Evolutionary conservation across 2,113 vertebrate species (phyloP).

Genomic region (Ascaphus truei): DNA sequence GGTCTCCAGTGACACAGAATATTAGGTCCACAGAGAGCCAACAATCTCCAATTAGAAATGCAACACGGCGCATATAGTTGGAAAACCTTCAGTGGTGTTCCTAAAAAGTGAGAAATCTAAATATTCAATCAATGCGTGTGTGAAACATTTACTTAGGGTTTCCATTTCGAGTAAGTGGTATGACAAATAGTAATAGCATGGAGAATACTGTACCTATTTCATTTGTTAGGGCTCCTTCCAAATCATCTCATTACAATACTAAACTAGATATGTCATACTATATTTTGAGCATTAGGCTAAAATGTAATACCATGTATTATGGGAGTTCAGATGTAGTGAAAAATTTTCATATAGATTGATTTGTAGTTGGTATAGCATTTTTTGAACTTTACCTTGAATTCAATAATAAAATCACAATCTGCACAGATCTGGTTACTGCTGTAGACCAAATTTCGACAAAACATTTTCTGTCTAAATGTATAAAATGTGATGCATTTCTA

Average conservation of each 20-base stretch:
- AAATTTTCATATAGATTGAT: conserved; percentile 39
- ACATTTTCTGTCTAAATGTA: no score
- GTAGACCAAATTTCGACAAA: neutral
- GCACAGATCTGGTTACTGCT: neutral
- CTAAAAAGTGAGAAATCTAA: conserved; percentile 12
- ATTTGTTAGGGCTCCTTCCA: conserved; percentile 25
- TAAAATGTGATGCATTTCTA: no score
- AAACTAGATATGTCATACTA: conserved; percentile 36
- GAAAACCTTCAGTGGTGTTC: no score
- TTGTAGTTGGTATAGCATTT: neutral
- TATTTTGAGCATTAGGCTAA: conserved; percentile 32
- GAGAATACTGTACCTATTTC: conserved; percentile 20
- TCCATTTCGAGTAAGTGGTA: conserved; percentile 20
- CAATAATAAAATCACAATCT: neutral
- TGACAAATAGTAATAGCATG: conserved; percentile 23
- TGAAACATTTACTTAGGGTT: conserved; percentile 20
- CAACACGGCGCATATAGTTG: no score
- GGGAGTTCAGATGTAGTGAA: neutral
- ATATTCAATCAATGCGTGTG: conserved; percentile 1
- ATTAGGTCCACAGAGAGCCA: neutral
- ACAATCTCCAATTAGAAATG: neutral
- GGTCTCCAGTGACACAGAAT: neutral
- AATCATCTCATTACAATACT: conserved; percentile 37
- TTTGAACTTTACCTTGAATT: conserved; percentile 18
- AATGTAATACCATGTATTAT: conserved; percentile 15